A percentile compares a stretch with the other conserved stretches of the same genome.
Conservation (phyloP, 2,113 vertebrate species). For the Embiotoca jacksoni region DNA sequence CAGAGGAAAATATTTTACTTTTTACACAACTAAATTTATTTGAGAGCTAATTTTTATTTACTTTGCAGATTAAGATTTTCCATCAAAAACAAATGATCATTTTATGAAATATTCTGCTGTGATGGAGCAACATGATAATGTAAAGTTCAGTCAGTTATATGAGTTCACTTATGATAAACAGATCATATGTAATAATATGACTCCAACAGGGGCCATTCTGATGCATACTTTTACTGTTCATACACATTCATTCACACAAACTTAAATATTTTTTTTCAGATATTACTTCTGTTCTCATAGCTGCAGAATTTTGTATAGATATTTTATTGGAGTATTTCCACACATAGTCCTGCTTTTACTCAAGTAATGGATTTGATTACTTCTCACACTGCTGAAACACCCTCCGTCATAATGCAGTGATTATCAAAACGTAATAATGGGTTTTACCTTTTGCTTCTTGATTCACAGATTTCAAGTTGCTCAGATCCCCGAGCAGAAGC, state of each 20-base stretch:
- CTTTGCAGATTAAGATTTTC: too few species aligned
- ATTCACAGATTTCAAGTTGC: constrained; percentile 92
- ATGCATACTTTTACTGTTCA: too few species aligned
- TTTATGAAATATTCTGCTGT: too few species aligned
- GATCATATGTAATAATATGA: too few species aligned
- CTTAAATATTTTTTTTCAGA: not conserved
- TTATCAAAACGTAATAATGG: not conserved
- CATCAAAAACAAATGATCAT: too few species aligned
- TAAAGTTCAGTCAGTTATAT: not conserved
- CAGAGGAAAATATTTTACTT: not conserved
- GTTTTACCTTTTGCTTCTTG: not conserved
- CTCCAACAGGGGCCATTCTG: too few species aligned
- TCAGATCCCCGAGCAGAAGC: constrained; percentile 91
- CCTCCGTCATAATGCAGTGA: not conserved
- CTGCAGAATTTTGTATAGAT: too few species aligned
- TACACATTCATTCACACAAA: not conserved
- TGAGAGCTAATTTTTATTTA: not conserved
- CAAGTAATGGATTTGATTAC: too few species aligned
- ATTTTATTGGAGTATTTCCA: too few species aligned
- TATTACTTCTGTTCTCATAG: not conserved
- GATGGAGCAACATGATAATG: not conserved
- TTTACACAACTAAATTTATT: not conserved
- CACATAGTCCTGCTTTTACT: too few species aligned
- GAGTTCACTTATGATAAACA: too few species aligned
- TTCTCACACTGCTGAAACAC: too few species aligned